These are phyloP conservation scores for Gambusia yucatana DNA, from an alignment of 2,797 vertebrate genomes.

Conservation along the genomic window DNA sequence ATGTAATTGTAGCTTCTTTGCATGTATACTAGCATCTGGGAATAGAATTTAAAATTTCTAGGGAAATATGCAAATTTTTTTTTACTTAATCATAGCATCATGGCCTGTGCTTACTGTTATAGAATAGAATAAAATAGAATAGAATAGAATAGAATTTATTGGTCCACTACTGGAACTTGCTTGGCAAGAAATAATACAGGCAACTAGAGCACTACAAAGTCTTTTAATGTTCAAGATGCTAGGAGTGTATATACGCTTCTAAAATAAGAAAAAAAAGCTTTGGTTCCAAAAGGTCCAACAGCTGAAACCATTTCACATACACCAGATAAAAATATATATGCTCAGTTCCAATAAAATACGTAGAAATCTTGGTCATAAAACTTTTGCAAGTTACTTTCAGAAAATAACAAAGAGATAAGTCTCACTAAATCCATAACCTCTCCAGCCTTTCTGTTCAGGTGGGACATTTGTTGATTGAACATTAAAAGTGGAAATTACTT, in stretches of 20 bases:
- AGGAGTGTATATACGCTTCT: neutral
- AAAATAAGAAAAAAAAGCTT: neutral
- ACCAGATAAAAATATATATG: no score
- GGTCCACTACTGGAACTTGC: no score
- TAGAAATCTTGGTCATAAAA: no score
- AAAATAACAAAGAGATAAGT: no score
- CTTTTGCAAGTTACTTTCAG: no score
- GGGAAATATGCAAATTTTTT: neutral
- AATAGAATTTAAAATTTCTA: neutral
- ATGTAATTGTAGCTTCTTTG: no score
- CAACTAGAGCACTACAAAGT: neutral
- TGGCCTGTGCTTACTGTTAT: neutral
- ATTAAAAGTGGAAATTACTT: no score
- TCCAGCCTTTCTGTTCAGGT: no score
- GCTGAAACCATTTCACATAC: no score
- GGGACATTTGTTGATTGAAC: no score
- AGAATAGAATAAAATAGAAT: neutral
- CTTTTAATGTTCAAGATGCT: neutral
- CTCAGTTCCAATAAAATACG: no score
- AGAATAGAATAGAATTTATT: neutral
- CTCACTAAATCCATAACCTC: no score
- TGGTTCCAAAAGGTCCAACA: neutral
- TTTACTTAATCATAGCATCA: neutral
- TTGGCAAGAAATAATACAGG: neutral
- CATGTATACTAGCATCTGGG: neutral